phyloP scores from a whole-genome alignment of 1,140 invertebrate species.

The Drosophila jambulina region DNA sequence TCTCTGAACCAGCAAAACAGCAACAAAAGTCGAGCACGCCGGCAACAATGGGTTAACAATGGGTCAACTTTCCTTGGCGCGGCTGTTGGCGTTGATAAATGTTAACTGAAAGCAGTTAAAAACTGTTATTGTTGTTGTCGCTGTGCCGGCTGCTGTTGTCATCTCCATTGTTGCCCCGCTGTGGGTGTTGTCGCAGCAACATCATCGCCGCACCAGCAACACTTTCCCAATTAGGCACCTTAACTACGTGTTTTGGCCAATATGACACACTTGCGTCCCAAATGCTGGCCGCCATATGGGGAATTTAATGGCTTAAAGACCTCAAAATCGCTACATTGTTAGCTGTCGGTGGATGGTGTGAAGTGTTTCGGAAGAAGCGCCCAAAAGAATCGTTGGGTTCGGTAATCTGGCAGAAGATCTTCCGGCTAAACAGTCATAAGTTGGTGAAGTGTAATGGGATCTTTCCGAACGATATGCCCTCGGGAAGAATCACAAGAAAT shows the following conservation, averaged over 20 bases:
- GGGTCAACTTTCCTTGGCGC: slow-evolving; percentile 73
- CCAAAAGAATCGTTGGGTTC: slow-evolving; percentile 1
- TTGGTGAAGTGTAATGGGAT: slow-evolving; percentile 12
- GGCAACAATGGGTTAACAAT: slow-evolving; percentile 59
- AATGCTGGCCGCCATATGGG: slow-evolving; percentile 34
- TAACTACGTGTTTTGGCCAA: slow-evolving; percentile 31
- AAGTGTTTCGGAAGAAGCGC: slow-evolving; percentile 45
- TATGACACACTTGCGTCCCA: slow-evolving; percentile 39
- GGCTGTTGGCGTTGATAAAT: slow-evolving; percentile 69
- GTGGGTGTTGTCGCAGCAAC: slow-evolving; percentile 35
- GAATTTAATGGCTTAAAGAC: slow-evolving; percentile 68
- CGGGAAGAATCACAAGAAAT: not conserved
- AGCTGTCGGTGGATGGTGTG: slow-evolving; percentile 23
- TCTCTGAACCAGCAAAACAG: slow-evolving; percentile 2
- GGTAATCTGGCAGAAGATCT: slow-evolving; percentile 13
- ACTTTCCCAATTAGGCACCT: slow-evolving; percentile 68
- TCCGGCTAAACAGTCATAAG: slow-evolving; percentile 21
- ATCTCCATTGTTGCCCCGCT: slow-evolving; percentile 45
- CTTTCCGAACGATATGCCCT: slow-evolving; percentile 10
- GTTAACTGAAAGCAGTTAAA: slow-evolving; percentile 36
- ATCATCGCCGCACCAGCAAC: slow-evolving; percentile 54
- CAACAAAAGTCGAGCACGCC: slow-evolving; percentile 20
- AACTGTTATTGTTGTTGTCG: slow-evolving; percentile 17
- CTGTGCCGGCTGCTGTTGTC: slow-evolving; percentile 43
- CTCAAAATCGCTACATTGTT: slow-evolving; percentile 61